Base-by-base conservation (phyloP, 2,113 vertebrate species). In the Microcebus murinus region DNA sequence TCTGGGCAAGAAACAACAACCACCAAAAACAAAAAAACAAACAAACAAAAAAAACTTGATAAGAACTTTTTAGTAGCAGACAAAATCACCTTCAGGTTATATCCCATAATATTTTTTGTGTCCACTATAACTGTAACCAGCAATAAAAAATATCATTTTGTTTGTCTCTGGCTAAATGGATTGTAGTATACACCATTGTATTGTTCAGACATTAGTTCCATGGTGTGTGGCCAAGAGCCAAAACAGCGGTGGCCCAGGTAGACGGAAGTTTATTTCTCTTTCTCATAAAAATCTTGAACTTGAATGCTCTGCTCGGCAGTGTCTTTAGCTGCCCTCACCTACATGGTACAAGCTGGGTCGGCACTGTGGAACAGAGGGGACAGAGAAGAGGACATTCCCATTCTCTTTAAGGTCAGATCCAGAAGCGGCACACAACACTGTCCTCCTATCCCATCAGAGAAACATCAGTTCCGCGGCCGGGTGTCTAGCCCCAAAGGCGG, bases 381-480 rank as follows among this genome's bases (percentile, higher is more conserved):
- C 48, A 13, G 6, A 23, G 13, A 45, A 23, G 45, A 59, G 27
- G 31, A 9, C 39, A 3, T 4, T 6, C 21, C 21, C 4, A 0
- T 27, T 39, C 14, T 34, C 36, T 12, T 11, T 17, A 29, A 31
- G 67, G 45, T 42, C 65, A 48, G 10, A 39, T 71, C 21, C 27
- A 25, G 15, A 45, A 27, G 14, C 31, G 42, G 39, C 63, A 52
- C 6, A 0, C 4, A 6, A n/a, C 27, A 0, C 23, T 4, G 2
- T 20, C 1, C 10, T n/a, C 36, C 9, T 4, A 8, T 14, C 36
- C 29, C 18, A 0, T 21, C 15, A 29, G 59, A 52, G 76, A 61
- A 27, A 12, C 12, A 36, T 1, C 0, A 29, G 20, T 15, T 17
- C 2, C 0, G 0, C 29, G 27, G 50, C 81, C 52, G 10, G 1